These are phyloP conservation scores for Mongoloraphidia duomilia DNA, from an alignment of 2,888 invertebrate genomes.

Conservation along the genomic window DNA sequence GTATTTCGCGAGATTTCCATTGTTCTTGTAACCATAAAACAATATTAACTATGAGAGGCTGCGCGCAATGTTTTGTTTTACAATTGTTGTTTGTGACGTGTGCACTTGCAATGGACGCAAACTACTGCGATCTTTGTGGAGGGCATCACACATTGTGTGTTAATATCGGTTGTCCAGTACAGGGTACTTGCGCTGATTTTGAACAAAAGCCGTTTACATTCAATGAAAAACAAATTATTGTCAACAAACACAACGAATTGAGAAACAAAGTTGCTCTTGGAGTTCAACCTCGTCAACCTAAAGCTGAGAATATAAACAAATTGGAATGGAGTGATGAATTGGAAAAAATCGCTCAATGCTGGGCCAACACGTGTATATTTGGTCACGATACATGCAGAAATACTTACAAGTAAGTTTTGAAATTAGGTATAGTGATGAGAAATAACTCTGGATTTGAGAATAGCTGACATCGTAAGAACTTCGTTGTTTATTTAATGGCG, in stretches of 20 bases:
- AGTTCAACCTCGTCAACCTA: background rate
- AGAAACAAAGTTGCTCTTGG: background rate
- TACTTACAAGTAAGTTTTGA: background rate
- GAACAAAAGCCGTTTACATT: background rate
- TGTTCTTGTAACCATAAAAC: too few species aligned
- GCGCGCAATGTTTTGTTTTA: too few species aligned
- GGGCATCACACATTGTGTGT: conserved; percentile 1
- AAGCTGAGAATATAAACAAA: background rate
- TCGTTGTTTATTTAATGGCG: too few species aligned
- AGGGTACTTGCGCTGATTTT: background rate
- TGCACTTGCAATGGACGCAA: too few species aligned
- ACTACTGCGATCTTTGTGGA: conserved; percentile 1
- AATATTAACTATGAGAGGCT: too few species aligned
- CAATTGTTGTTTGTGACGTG: too few species aligned
- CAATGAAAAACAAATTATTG: background rate
- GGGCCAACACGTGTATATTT: conserved; percentile 5
- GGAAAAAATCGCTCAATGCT: conserved; percentile 6
- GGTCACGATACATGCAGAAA: background rate
- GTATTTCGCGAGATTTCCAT: too few species aligned
- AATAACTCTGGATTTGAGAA: too few species aligned
- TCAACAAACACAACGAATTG: background rate
- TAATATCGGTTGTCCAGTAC: background rate
- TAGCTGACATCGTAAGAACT: too few species aligned
- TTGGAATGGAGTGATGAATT: conserved; percentile 1
- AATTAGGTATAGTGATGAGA: too few species aligned